Percentiles rank a stretch among this genome's conserved stretches.
Evolutionary conservation across 2,113 vertebrate genomes (phyloP).

Genomic region (Alaudala cheleensis): DNA sequence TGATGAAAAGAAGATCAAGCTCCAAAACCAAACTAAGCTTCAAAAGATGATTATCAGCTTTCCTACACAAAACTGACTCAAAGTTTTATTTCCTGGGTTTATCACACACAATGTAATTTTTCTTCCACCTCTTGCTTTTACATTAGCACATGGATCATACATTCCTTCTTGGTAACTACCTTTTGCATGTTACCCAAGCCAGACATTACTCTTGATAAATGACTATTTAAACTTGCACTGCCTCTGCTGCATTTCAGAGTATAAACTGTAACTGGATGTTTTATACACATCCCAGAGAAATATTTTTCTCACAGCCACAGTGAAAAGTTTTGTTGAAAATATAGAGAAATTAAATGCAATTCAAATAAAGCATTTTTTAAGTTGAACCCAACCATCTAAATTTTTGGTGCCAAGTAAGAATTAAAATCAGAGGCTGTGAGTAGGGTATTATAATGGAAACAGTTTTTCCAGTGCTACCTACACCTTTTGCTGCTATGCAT

Average conservation of each 20-base stretch:
- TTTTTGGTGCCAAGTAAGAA: background rate
- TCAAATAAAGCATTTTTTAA: slow-evolving; percentile 21
- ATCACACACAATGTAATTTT: background rate
- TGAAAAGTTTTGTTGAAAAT: slow-evolving; percentile 15
- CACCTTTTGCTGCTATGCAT: background rate
- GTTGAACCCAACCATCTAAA: background rate
- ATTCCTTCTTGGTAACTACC: background rate
- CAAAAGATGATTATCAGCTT: background rate
- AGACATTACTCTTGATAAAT: slow-evolving; percentile 30
- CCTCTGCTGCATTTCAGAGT: background rate
- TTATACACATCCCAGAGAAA: background rate
- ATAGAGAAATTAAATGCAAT: background rate
- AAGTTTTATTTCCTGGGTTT: slow-evolving; percentile 6
- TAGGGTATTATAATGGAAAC: background rate
- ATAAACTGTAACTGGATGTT: slow-evolving; percentile 16
- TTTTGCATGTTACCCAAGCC: background rate
- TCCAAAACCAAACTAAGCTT: background rate
- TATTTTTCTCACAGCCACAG: background rate
- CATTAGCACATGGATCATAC: background rate
- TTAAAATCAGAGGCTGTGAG: background rate
- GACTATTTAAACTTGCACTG: slow-evolving; percentile 30
- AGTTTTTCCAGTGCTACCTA: background rate
- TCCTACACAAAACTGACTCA: background rate
- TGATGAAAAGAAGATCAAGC: background rate
- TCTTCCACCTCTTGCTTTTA: background rate